Percentiles rank a stretch among this genome's conserved stretches.
Evolutionary conservation across 1,140 invertebrate genomes (phyloP).

Genomic region (Ostrea denselamellosa): DNA sequence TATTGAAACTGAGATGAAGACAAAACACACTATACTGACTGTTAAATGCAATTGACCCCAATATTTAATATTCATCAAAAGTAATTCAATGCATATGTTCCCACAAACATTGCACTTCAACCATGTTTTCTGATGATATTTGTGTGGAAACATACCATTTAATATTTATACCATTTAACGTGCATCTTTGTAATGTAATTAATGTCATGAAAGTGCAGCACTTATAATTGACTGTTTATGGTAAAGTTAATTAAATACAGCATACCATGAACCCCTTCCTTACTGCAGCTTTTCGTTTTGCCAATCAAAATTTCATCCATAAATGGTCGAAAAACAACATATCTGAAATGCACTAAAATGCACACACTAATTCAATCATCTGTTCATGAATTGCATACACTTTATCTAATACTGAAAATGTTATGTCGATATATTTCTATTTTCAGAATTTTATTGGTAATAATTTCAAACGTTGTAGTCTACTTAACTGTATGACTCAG

Average conservation of each 20-base stretch:
- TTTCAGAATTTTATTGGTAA: no score
- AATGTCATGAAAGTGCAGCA: not conserved
- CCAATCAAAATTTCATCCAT: constrained; percentile 95
- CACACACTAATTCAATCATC: constrained; percentile 39
- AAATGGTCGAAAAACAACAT: constrained; percentile 94
- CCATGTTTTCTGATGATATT: not conserved
- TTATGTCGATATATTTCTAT: no score
- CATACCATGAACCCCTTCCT: constrained; percentile 94
- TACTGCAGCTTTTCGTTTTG: constrained; percentile 93
- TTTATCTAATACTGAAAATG: no score
- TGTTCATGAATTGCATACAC: no score
- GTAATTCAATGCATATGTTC: not conserved
- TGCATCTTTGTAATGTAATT: not conserved
- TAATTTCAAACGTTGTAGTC: no score
- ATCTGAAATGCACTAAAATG: constrained; percentile 88
- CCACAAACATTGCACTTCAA: not conserved
- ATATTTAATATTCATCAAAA: not conserved
- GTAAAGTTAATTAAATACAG: not conserved
- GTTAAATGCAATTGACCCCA: not conserved
- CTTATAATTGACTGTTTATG: not conserved
- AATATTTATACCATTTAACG: not conserved
- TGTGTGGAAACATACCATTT: not conserved
- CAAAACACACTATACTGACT: constrained; percentile 34
- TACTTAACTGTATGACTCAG: no score
- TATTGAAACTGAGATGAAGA: constrained; percentile 87